Evolutionary conservation across 1,140 invertebrate species (phyloP), one percentile per base, ranked within the genome.

Genomic region (Procambarus clarkii): DNA sequence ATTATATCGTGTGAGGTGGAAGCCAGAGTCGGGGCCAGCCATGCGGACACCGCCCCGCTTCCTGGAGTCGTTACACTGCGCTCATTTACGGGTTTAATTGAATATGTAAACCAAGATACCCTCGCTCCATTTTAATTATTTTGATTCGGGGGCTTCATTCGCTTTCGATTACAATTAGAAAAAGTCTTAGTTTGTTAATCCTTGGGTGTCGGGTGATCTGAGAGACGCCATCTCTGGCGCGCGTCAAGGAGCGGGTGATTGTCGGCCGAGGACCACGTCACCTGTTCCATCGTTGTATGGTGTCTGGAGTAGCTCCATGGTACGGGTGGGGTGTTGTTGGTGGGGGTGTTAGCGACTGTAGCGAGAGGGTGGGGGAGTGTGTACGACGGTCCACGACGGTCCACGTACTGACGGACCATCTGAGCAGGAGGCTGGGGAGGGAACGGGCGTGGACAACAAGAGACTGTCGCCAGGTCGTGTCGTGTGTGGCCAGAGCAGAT

Each of bases 1-100:
- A 58, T 58, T 13, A 58, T 58, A 58, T 58, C 13, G 54, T 58
- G 7, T 58, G 34, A 34, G 34, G 34, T 34, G 34, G 46, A 50
- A 91, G 71, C 74, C 77, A 45, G 78, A 91, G 89, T 45, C 81
- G 34, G 3, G 11, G 76, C n/a, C 89, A 50, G 8, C 0, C 8
- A 45, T 21, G 13, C 82, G 77, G 64, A 78, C 58, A 44, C 7
- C 45, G n/a, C 18, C 60, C 44, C 74, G 0, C 71, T 4, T 60
- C 58, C 64, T 48, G 24, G 24, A 46, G 71, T 85, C 50, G 78
- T 84, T 79, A 60, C 58, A n/a, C 58, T 18, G 15, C 24, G 82
- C 89, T 91, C 89, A 91, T 91, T 91, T 91, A 76, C 82, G 86
- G 88, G 48, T 79, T 91, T 91, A 91, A 91, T 91, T 91, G 89